These are phyloP conservation scores for Hippocampus abdominalis DNA, from an alignment of 2,113 vertebrate genomes.

Conservation along the genomic window DNA sequence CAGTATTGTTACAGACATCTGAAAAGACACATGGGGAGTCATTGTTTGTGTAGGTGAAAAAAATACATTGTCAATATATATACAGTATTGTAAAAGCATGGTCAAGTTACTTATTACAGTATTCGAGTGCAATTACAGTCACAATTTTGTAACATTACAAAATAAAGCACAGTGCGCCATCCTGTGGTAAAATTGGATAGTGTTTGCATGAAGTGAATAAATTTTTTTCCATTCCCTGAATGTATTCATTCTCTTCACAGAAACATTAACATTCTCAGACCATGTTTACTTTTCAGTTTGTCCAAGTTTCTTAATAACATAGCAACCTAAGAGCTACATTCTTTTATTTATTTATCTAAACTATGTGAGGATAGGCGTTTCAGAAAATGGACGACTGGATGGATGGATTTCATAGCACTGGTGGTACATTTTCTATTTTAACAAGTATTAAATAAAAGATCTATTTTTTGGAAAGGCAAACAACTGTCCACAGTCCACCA, in stretches of 20 bases:
- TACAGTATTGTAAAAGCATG: no score
- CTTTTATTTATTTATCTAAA: background rate
- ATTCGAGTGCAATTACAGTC: background rate
- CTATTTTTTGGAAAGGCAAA: background rate
- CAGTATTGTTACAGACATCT: slow-evolving; percentile 98
- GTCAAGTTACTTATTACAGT: background rate
- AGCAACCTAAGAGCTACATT: background rate
- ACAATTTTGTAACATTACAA: background rate
- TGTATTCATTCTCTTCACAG: background rate
- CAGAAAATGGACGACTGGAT: no score
- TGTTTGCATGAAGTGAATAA: background rate
- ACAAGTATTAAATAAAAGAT: background rate
- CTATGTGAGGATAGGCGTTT: no score
- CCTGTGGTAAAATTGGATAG: slow-evolving; percentile 49
- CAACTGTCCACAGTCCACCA: slow-evolving; percentile 1
- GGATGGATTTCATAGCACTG: background rate
- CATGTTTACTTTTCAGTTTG: background rate
- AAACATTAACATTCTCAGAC: background rate
- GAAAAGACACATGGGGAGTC: slow-evolving; percentile 13
- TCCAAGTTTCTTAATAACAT: background rate
- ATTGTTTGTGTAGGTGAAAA: background rate
- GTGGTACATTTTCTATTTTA: background rate
- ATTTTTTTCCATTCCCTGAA: no score
- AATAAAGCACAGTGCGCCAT: slow-evolving; percentile 32
- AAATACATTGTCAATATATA: background rate